phyloP scores from a whole-genome alignment of 1,140 invertebrate genomes.

The Mactra quadrangularis region DNA sequence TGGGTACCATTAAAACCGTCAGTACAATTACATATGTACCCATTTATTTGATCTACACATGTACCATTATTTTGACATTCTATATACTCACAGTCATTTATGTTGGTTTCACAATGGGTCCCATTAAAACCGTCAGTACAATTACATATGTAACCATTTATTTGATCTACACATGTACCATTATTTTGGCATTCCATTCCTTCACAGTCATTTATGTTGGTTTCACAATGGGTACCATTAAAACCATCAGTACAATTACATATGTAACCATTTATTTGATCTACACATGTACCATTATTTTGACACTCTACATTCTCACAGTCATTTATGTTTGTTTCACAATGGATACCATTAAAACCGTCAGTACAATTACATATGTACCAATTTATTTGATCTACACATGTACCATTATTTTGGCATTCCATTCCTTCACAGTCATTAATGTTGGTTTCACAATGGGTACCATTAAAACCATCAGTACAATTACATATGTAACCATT shows the following conservation, averaged over 20 bases:
- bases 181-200: conserved; percentile 36
- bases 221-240: conserved; percentile 52
- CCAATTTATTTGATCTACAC: not conserved
- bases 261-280: conserved; percentile 26
- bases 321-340: conserved; percentile 27
- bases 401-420: conserved; percentile 7
- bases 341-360: not conserved
- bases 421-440: not conserved
- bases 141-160: conserved; percentile 9
- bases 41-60: not conserved
- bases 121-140: not conserved
- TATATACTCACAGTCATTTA: not conserved
- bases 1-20: not conserved
- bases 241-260: conserved; percentile 39
- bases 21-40: not conserved
- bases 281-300: conserved; percentile 12
- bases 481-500: not conserved
- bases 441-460: not conserved
- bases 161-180: conserved; percentile 46
- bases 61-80: not conserved
- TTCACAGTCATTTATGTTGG: conserved; percentile 40
- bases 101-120: not conserved
- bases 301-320: conserved; percentile 32
- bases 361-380: not conserved
- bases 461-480: not conserved